Evolutionary conservation across 2,888 invertebrate genomes (phyloP).

Genomic region (Metacarcinus magister): DNA sequence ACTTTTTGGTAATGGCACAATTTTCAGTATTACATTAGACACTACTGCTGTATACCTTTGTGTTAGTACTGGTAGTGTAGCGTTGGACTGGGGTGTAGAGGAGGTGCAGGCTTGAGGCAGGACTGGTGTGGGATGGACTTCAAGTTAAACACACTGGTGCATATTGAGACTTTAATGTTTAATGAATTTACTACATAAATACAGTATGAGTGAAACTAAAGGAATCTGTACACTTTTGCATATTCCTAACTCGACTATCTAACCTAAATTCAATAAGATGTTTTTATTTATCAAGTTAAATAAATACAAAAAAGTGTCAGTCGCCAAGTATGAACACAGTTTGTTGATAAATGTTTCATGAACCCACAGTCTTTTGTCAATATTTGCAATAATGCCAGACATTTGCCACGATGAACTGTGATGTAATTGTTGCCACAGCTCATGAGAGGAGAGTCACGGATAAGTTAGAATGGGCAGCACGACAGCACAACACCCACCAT

Average conservation of each 20-base stretch:
- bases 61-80: background rate
- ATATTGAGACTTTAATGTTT: conserved; percentile 49
- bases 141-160: background rate
- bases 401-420: background rate
- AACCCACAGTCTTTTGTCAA: background rate
- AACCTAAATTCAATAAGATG: conserved; percentile 21
- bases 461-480: background rate
- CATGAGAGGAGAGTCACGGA: background rate
- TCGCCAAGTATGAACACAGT: conserved; percentile 34
- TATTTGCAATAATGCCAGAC: conserved; percentile 16
- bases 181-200: conserved; percentile 52
- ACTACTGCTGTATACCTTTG: too few species aligned
- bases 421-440: background rate
- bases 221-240: conserved; percentile 51
- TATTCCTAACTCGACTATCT: background rate
- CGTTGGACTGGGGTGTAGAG: background rate
- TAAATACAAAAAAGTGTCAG: conserved; percentile 40
- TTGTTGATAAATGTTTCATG: background rate
- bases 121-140: background rate
- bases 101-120: background rate
- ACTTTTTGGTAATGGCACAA: too few species aligned
- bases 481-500: background rate
- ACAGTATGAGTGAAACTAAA: conserved; percentile 51
- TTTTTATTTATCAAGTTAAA: background rate
- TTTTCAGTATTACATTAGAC: too few species aligned